phyloP scores from a whole-genome alignment of 2,797 vertebrate species.

The Sebastolobus altivelis region DNA sequence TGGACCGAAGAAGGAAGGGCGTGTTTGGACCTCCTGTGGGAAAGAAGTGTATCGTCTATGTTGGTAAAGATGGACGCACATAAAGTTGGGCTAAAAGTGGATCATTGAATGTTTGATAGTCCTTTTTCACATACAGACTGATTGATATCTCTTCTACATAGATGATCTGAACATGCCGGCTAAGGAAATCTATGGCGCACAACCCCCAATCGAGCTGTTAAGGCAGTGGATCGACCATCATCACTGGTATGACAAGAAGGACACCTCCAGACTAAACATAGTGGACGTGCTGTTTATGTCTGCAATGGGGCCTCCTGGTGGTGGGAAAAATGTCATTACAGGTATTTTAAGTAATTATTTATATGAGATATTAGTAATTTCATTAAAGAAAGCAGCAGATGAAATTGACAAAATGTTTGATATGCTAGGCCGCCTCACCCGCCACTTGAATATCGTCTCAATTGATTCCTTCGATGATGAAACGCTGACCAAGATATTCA shows the following conservation, averaged over 20 bases:
- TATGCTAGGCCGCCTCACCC: conserved; percentile 90
- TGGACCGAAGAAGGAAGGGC: conserved; percentile 92
- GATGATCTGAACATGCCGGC: conserved; percentile 98
- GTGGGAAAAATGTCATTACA: conserved; percentile 94
- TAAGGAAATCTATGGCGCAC: conserved; percentile 94
- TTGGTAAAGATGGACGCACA: conserved; percentile 85
- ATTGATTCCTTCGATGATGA: conserved; percentile 93
- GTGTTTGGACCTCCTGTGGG: conserved; percentile 91
- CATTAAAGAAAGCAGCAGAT: background rate
- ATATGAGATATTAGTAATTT: background rate
- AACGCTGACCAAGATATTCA: conserved; percentile 91
- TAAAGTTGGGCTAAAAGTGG: background rate
- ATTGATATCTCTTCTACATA: conserved; percentile 52
- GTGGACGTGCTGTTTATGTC: conserved; percentile 89
- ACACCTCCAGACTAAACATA: conserved; percentile 88
- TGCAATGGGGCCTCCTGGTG: conserved; percentile 96
- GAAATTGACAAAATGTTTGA: conserved; percentile 30
- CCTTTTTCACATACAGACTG: background rate
- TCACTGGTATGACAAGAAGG: conserved; percentile 96
- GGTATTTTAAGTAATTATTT: conserved; percentile 76
- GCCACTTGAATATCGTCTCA: conserved; percentile 92
- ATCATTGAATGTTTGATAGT: background rate
- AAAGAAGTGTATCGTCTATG: conserved; percentile 91
- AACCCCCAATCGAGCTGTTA: conserved; percentile 94
- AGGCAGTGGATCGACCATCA: conserved; percentile 93